A percentile compares a stretch with the other conserved stretches of the same genome.
These are phyloP conservation scores for Scaptomyza tumidula DNA, from an alignment of 2,888 invertebrate species.

Conservation along the genomic window DNA sequence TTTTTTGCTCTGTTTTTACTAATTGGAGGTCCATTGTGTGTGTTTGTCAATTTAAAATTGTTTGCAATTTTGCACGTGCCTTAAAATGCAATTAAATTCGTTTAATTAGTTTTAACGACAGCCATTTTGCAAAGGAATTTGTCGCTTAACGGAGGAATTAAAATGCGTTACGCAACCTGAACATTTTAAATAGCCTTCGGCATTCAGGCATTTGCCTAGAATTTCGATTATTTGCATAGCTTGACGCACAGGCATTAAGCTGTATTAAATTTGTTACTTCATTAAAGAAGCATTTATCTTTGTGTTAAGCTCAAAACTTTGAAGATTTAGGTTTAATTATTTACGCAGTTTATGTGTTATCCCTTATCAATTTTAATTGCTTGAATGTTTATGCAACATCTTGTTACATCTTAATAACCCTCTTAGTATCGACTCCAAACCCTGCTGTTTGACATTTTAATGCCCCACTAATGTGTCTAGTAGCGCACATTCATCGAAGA, in stretches of 20 bases:
- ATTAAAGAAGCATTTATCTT: neutral
- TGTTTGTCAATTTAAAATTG: slow-evolving; percentile 69
- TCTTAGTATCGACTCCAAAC: neutral
- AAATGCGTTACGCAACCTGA: slow-evolving; percentile 21
- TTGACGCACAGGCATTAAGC: neutral
- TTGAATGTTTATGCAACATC: neutral
- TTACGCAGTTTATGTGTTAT: no score
- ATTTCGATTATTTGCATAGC: slow-evolving; percentile 1
- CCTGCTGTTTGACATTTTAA: slow-evolving; percentile 10
- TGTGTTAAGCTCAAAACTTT: no score
- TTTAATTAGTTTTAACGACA: slow-evolving; percentile 78
- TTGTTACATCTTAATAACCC: neutral
- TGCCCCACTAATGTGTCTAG: slow-evolving; percentile 17
- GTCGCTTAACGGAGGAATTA: slow-evolving; percentile 40
- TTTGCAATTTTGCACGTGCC: slow-evolving; percentile 74
- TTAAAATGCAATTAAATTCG: slow-evolving; percentile 75
- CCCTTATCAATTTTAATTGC: neutral
- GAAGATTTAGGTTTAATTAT: neutral
- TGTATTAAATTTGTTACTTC: neutral
- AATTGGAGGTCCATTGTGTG: slow-evolving; percentile 54
- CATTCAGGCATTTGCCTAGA: neutral
- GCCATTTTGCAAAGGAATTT: slow-evolving; percentile 65
- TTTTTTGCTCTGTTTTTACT: slow-evolving; percentile 45
- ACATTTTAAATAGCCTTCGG: slow-evolving; percentile 16
- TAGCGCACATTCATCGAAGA: slow-evolving; percentile 24